Base-by-base conservation (phyloP, 1,140 invertebrate species). In the Muscidifurax raptorellus region DNA sequence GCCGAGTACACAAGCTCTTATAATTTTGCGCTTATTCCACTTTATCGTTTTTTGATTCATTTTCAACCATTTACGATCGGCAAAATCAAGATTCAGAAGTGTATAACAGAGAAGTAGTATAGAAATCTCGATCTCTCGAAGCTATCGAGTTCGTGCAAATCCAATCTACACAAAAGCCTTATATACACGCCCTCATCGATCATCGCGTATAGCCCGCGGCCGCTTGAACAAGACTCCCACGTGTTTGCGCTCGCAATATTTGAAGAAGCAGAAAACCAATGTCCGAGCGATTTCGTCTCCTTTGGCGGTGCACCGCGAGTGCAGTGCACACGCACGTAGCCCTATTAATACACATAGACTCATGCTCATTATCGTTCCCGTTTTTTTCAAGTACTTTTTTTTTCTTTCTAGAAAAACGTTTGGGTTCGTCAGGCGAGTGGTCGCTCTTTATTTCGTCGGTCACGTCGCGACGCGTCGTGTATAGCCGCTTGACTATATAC, bases 171-270 rank as follows among this genome's bases (percentile, higher is more conserved):
- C 30, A 72, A 72, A 66, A 66, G 32, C 22, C 2, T 77, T 6
- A 22, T 10, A 22, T 32, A 22, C 22, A 13, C 52, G 74, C 80
- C 30, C 52, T 75, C 71, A 32, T 82, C 69, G 30, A 82, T 82
- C 80, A 64, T 82, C 69, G 30, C 1, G 7, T 12, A 30, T 9
- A 74, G 71, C 71, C 30, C 32, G 71, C 30, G 71, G 28, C 71
- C 3, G 10, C 13, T 9, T 15, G 30, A 74, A 69, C 30, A n/a
- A 77, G 36, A 66, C 71, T 44, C 83, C 83, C 72, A 80, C 78
- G 66, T 32, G 52, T 80, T 52, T 32, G 44, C 52, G 64, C 22
- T n/a, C n/a, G n/a, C 71, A 85, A 85, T 85, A 85, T 85, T 85
- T 85, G 72, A 80, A 52, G 32, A 81, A 69, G 59, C 28, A 28